phyloP scores from a whole-genome alignment of 2,888 invertebrate genomes.

The Oxycera nigricornis region DNA sequence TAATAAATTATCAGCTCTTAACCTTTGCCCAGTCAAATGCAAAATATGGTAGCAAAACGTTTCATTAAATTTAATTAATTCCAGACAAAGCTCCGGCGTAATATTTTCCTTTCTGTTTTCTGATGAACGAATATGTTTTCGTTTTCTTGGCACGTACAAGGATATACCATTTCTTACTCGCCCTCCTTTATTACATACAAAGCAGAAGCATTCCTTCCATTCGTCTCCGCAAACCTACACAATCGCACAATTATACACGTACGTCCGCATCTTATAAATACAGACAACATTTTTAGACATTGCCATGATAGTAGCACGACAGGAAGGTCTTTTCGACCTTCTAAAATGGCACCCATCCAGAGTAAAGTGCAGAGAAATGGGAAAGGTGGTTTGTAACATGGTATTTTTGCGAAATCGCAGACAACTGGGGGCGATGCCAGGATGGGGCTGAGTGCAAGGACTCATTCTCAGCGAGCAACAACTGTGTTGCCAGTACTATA shows the following conservation, averaged over 20 bases:
- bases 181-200: conserved; percentile 46
- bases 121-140: conserved; percentile 47
- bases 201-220: conserved; percentile 33
- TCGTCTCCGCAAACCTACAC: background rate
- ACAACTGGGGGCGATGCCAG: background rate
- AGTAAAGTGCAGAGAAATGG: background rate
- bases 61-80: conserved; percentile 49
- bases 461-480: too few species aligned
- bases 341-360: conserved; percentile 23
- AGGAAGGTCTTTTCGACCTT: conserved; percentile 27
- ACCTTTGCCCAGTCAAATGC: conserved; percentile 32
- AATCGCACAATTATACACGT: conserved; percentile 25
- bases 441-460: conserved; percentile 7
- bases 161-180: conserved; percentile 47
- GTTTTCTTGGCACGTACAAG: conserved; percentile 49
- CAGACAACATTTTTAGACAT: conserved; percentile 43
- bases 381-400: conserved; percentile 18
- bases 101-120: conserved; percentile 37
- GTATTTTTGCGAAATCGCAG: background rate
- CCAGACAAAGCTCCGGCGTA: conserved; percentile 42
- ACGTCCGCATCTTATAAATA: conserved; percentile 32
- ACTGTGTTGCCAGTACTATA: too few species aligned
- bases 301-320: conserved; percentile 23
- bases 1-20: conserved; percentile 39
- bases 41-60: conserved; percentile 39